Percentiles rank a stretch among this genome's conserved stretches.
Conservation (phyloP, 2,113 vertebrate genomes). For the Phaetusa simplex region DNA sequence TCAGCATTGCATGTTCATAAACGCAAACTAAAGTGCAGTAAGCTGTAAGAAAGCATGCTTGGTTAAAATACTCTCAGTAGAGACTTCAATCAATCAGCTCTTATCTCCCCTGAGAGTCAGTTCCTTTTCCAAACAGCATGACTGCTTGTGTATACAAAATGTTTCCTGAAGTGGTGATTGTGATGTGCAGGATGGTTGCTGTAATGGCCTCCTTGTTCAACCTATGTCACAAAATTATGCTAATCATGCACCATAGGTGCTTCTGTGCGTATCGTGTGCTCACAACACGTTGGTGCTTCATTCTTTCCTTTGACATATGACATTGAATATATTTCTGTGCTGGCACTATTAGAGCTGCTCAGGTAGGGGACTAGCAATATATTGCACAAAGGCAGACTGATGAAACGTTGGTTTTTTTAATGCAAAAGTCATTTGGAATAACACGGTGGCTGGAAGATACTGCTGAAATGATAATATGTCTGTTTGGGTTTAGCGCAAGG, state of each 20-base stretch:
- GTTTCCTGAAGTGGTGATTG: not conserved
- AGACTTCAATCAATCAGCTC: not conserved
- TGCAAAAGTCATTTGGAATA: not conserved
- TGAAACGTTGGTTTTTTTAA: not conserved
- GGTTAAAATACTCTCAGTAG: not conserved
- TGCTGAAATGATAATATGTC: not conserved
- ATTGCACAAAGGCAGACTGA: not conserved
- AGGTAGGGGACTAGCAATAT: not conserved
- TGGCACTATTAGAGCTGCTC: not conserved
- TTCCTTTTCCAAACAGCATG: not conserved
- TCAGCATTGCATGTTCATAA: not conserved
- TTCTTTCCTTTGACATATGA: not conserved
- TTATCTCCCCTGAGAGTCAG: not conserved
- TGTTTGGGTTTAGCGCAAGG: not conserved
- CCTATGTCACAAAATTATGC: not conserved
- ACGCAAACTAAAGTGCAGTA: not conserved
- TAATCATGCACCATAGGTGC: not conserved
- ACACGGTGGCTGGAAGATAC: not conserved
- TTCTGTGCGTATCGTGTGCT: not conserved
- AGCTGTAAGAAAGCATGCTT: not conserved
- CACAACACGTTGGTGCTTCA: not conserved
- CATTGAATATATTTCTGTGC: not conserved
- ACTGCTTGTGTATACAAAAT: not conserved
- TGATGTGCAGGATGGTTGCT: not conserved
- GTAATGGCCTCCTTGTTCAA: conserved; percentile 15